Evolutionary conservation across 1,140 invertebrate species (phyloP).

Genomic region (Nephila pilipes): DNA sequence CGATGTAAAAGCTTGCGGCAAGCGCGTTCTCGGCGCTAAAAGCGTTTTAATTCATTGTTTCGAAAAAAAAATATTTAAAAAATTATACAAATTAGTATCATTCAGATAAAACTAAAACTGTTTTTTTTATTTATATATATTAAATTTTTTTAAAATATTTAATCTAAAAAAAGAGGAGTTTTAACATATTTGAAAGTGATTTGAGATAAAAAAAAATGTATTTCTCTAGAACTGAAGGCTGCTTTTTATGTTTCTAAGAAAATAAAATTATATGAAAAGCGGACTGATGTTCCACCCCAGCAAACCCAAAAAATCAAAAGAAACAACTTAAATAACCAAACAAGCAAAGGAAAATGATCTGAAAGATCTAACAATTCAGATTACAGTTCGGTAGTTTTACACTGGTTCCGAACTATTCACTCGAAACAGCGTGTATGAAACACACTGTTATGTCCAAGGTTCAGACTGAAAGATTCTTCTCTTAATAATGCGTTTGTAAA

Average conservation of each 20-base stretch:
- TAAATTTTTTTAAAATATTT: no score
- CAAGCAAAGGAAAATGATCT: background rate
- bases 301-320: background rate
- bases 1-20: no score
- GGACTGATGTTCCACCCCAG: background rate
- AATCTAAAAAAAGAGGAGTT: no score
- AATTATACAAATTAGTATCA: no score
- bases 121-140: no score
- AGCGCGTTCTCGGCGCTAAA: no score
- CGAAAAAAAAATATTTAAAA: no score
- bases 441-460: conserved; percentile 50
- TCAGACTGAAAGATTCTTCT: conserved; percentile 37
- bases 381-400: conserved; percentile 57
- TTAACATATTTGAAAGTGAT: no score
- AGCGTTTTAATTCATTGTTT: no score
- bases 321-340: conserved; percentile 8
- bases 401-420: background rate
- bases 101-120: no score
- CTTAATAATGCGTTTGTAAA: conserved; percentile 58
- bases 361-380: conserved; percentile 42
- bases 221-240: no score
- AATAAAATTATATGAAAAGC: background rate
- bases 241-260: background rate
- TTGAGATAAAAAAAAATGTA: no score
- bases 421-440: conserved; percentile 2